Percentiles rank a stretch among this genome's conserved stretches.
Conservation (phyloP, 1,140 invertebrate genomes). For the Trypoxylus dichotomus region DNA sequence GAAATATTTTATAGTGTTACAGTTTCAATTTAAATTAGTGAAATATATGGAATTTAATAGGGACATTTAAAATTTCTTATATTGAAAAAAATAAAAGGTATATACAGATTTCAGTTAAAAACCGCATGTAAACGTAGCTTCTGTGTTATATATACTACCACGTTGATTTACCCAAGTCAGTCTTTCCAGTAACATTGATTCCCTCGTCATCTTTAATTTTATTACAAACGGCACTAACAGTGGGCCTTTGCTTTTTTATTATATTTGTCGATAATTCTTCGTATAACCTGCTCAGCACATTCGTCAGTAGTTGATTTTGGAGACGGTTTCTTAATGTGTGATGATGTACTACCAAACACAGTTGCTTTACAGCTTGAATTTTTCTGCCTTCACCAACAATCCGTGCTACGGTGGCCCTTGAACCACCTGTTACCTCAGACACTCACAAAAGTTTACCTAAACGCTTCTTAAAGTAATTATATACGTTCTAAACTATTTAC, state of each 20-base stretch:
- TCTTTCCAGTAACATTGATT: too few relatives aligned
- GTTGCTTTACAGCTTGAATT: background rate
- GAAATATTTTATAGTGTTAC: too few relatives aligned
- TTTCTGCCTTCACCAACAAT: background rate
- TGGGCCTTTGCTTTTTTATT: conserved; percentile 7
- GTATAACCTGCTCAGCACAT: conserved; percentile 9
- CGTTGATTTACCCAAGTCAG: too few relatives aligned
- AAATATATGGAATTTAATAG: too few relatives aligned
- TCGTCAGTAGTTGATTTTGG: background rate
- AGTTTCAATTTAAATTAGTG: too few relatives aligned
- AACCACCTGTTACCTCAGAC: background rate
- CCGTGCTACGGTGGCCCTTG: background rate
- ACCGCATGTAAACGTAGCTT: too few relatives aligned
- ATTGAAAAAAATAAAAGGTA: too few relatives aligned
- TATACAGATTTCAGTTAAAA: too few relatives aligned
- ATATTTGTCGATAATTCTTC: conserved; percentile 17
- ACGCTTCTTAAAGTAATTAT: conserved; percentile 5
- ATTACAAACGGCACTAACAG: conserved; percentile 9
- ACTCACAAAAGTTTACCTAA: conserved; percentile 4
- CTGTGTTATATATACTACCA: too few relatives aligned
- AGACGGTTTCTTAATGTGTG: background rate
- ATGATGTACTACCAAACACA: background rate
- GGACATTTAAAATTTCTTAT: too few relatives aligned
- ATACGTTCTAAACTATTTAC: background rate
- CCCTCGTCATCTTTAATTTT: too few relatives aligned